Conservation (phyloP, 2,888 invertebrate species). For the Andrena camellia region DNA sequence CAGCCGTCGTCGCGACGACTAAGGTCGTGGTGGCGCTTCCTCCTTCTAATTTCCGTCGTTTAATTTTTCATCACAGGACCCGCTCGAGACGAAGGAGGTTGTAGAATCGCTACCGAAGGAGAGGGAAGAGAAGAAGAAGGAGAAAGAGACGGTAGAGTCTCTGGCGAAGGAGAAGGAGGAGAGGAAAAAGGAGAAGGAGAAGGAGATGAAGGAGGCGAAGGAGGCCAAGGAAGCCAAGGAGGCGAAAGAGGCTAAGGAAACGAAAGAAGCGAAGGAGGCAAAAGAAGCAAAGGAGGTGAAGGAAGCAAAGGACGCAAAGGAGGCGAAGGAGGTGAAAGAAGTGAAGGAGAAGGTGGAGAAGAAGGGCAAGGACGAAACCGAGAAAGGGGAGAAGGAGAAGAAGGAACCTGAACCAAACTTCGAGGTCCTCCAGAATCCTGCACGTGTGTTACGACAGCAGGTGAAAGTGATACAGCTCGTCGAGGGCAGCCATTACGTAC, state of each 20-base stretch:
- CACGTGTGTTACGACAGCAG: slow-evolving; percentile 97
- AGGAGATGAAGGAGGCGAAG: slow-evolving; percentile 83
- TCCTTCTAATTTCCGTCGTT: slow-evolving; percentile 19
- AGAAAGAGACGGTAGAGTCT: slow-evolving; percentile 83
- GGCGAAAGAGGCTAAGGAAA: too few relatives aligned
- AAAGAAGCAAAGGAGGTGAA: slow-evolving; percentile 71
- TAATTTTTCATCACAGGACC: slow-evolving; percentile 73
- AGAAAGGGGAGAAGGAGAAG: slow-evolving; percentile 85
- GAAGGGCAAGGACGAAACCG: slow-evolving; percentile 86
- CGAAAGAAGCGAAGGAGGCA: too few relatives aligned
- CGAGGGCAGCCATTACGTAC: slow-evolving; percentile 92
- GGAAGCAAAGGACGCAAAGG: slow-evolving; percentile 82
- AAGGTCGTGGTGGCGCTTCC: neutral
- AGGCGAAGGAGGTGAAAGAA: slow-evolving; percentile 84
- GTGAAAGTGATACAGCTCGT: slow-evolving; percentile 91
- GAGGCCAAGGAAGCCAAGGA: too few relatives aligned
- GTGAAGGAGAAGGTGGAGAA: slow-evolving; percentile 83
- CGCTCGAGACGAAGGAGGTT: slow-evolving; percentile 80
- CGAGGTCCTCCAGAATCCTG: slow-evolving; percentile 97
- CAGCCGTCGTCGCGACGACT: neutral
- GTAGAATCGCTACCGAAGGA: slow-evolving; percentile 68
- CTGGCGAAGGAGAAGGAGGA: slow-evolving; percentile 76
- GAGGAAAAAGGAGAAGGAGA: slow-evolving; percentile 84
- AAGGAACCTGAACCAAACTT: slow-evolving; percentile 96
- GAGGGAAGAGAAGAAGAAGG: slow-evolving; percentile 79